Evolutionary conservation across 2,888 invertebrate species (phyloP), one percentile per base, ranked within the genome.

Genomic region (Folsomia manolachei): DNA sequence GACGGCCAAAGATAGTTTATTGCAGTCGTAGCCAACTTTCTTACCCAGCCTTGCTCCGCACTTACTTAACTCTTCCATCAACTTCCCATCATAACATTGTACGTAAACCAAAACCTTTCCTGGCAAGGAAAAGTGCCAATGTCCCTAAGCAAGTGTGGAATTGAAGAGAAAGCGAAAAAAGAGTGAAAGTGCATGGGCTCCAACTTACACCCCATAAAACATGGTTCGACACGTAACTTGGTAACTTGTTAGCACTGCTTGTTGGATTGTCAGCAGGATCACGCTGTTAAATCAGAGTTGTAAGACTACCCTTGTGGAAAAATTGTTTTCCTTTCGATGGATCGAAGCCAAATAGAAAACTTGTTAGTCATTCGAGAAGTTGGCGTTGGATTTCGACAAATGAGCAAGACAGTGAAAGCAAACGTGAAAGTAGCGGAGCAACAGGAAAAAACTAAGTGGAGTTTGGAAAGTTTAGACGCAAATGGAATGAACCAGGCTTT

Each of bases 61-160:
- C n/a, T 26, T 64, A 63, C 69, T 11, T 39, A 63, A 63, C 63
- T 63, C 26, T 63, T 63, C 63, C 26, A 25, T 25, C 26, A 63
- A 14, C 26, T 23, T 7, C 26, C n/a, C 63, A 7, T n/a, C 23
- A n/a, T 60, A 4, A 60, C 60, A 56, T 67, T n/a, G n/a, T n/a
- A n/a, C 56, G 24, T 27, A 65, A 67, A 56, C 56, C 53, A 63
- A 67, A 27, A n/a, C n/a, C n/a, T n/a, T n/a, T n/a, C n/a, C n/a
- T n/a, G 7, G 39, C 39, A 39, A 4, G 39, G 39, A 39, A 39
- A 56, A 23, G 56, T 67, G 67, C 53, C 67, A 27, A 27, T 56
- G 25, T 56, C 21, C 56, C 53, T 24, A 52, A 52, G 56, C 39
- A 53, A 67, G 53, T 65, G 67, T 53, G 67, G 27, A 56, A 67